phyloP scores from a whole-genome alignment of 2,113 vertebrate species.

The Tautogolabrus adspersus region DNA sequence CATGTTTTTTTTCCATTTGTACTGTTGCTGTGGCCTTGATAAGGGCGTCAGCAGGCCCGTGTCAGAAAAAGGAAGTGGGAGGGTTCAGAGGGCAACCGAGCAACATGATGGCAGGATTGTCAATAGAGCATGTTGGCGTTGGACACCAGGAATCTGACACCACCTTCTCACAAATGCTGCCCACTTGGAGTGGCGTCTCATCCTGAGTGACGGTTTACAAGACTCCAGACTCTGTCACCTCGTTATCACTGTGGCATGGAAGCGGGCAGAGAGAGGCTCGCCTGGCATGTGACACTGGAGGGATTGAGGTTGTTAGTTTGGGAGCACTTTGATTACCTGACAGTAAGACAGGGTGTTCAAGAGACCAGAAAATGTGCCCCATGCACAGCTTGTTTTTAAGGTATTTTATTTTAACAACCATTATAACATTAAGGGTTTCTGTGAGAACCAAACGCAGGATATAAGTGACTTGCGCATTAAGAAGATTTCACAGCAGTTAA shows the following conservation, averaged over 20 bases:
- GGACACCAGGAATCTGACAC: conserved; percentile 84
- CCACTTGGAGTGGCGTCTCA: conserved; percentile 81
- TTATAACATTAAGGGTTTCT: conserved; percentile 33
- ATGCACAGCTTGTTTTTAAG: conserved; percentile 15
- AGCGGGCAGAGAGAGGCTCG: conserved; percentile 75
- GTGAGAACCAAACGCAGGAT: conserved; percentile 50
- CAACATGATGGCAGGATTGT: conserved; percentile 59
- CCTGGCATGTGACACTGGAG: conserved; percentile 82
- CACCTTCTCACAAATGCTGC: conserved; percentile 76
- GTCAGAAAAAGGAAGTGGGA: conserved; percentile 73
- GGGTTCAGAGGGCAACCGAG: conserved; percentile 59
- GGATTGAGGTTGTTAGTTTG: conserved; percentile 63
- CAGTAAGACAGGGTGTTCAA: conserved; percentile 37
- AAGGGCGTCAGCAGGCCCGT: conserved; percentile 62
- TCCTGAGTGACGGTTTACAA: conserved; percentile 86
- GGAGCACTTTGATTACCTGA: conserved; percentile 57
- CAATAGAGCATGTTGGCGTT: conserved; percentile 65
- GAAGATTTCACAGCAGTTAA: conserved; percentile 52
- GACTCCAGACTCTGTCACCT: conserved; percentile 91
- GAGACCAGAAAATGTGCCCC: conserved; percentile 21
- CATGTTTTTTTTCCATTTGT: conserved; percentile 76
- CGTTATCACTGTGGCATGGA: conserved; percentile 86
- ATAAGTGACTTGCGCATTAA: conserved; percentile 20
- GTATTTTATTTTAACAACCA: conserved; percentile 57
- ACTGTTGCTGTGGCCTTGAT: conserved; percentile 62